Percentiles rank a stretch among this genome's conserved stretches.
These are phyloP conservation scores for Peribatodes rhomboidaria DNA, from an alignment of 2,888 invertebrate species.

Conservation along the genomic window DNA sequence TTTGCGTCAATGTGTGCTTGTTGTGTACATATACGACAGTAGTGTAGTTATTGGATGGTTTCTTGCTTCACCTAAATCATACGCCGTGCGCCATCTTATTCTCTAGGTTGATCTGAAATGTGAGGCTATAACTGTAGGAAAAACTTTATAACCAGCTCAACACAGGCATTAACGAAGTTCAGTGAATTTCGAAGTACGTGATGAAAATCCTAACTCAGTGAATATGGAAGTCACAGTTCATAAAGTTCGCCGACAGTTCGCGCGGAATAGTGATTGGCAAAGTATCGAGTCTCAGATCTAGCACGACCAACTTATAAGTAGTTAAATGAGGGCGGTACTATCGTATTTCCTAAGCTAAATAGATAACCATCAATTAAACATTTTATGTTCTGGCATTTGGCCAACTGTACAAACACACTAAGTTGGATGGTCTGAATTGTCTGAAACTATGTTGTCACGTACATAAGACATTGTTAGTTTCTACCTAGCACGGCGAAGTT, in stretches of 20 bases:
- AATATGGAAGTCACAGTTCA: constrained; percentile 24
- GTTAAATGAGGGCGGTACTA: neutral
- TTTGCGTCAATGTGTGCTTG: too few relatives aligned
- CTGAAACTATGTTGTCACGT: constrained; percentile 10
- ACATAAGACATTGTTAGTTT: neutral
- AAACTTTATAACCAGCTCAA: neutral
- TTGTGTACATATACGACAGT: too few relatives aligned
- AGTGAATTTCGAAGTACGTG: constrained; percentile 22
- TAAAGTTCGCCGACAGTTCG: constrained; percentile 28
- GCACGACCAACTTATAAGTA: neutral
- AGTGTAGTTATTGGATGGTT: too few relatives aligned
- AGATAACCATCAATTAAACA: too few relatives aligned
- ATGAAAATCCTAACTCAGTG: constrained; percentile 14
- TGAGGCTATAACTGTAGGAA: too few relatives aligned
- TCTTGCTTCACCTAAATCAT: too few relatives aligned
- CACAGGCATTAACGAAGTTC: neutral
- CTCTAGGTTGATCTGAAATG: too few relatives aligned
- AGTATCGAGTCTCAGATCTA: neutral
- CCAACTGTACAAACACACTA: too few relatives aligned
- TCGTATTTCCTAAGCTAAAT: too few relatives aligned
- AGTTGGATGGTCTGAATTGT: neutral
- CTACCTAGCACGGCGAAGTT: neutral
- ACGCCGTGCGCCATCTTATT: too few relatives aligned
- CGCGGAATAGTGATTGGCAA: constrained; percentile 11
- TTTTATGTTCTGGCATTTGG: too few relatives aligned